Evolutionary conservation across 2,888 invertebrate genomes (phyloP).

Genomic region (Hylaea fasciaria): DNA sequence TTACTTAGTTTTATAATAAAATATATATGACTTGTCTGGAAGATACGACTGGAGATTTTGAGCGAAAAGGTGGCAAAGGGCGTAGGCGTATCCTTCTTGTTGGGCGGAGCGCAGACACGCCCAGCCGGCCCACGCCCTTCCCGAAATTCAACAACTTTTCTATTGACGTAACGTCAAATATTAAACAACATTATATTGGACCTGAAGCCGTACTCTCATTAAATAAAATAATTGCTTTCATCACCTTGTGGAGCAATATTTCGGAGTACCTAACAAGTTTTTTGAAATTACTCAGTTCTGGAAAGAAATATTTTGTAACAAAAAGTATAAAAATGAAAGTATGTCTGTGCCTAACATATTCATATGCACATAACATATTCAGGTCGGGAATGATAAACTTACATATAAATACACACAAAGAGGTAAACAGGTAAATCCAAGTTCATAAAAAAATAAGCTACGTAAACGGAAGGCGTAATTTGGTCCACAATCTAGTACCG

Average conservation of each 20-base stretch:
- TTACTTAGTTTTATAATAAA: slow-evolving; percentile 33
- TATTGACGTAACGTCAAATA: slow-evolving; percentile 53
- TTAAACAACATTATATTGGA: slow-evolving; percentile 23
- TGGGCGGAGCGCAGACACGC: slow-evolving; percentile 82
- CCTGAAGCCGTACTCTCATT: slow-evolving; percentile 3
- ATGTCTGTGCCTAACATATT: too few relatives aligned
- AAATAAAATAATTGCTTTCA: slow-evolving; percentile 1
- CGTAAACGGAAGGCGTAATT: not conserved
- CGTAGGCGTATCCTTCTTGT: slow-evolving; percentile 74
- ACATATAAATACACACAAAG: not conserved
- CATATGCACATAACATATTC: too few relatives aligned
- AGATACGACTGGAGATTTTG: slow-evolving; percentile 69
- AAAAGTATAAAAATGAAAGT: too few relatives aligned
- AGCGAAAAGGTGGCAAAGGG: slow-evolving; percentile 79
- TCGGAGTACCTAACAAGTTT: not conserved
- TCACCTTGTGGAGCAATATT: not conserved
- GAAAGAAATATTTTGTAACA: too few relatives aligned
- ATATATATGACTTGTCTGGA: slow-evolving; percentile 62
- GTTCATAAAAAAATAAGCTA: not conserved
- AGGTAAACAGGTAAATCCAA: not conserved
- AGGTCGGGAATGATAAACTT: too few relatives aligned
- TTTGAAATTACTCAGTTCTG: too few relatives aligned
- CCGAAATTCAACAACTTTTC: slow-evolving; percentile 66
- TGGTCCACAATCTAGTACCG: not conserved
- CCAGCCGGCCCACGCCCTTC: slow-evolving; percentile 75